Evolutionary conservation across 2,888 invertebrate genomes (phyloP).

Genomic region (Aspidapion aeneum): DNA sequence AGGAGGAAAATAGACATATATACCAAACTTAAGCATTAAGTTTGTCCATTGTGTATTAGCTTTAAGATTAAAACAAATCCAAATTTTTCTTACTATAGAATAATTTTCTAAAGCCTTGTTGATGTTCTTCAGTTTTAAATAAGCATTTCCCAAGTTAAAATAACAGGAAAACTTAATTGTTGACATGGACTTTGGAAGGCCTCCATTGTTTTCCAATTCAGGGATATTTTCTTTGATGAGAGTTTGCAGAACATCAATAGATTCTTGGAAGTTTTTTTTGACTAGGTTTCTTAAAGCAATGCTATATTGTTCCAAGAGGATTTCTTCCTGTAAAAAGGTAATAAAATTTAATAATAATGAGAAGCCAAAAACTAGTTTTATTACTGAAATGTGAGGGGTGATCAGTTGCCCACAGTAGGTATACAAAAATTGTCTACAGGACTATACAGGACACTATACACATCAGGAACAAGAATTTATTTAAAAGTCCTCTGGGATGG

Average conservation of each 20-base stretch:
- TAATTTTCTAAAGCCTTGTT: constrained; percentile 68
- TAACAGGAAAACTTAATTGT: constrained; percentile 80
- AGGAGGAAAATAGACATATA: no score
- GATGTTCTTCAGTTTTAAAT: constrained; percentile 55
- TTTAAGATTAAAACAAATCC: no score
- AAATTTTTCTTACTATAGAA: constrained; percentile 56
- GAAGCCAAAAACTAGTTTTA: no score
- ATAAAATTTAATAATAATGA: no score
- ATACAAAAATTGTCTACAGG: no score
- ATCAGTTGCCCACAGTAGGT: no score
- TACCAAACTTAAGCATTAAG: no score
- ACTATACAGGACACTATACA: no score
- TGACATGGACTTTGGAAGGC: constrained; percentile 57
- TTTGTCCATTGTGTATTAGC: no score
- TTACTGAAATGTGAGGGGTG: no score
- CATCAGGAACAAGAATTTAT: no score
- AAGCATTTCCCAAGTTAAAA: constrained; percentile 75
- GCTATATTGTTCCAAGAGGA: constrained; percentile 74
- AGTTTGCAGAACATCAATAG: constrained; percentile 64
- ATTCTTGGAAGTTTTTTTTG: constrained; percentile 61
- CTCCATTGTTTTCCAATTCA: constrained; percentile 53
- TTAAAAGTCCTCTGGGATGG: no score
- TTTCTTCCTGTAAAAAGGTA: constrained; percentile 61
- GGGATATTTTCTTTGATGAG: constrained; percentile 57
- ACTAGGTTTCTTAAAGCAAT: constrained; percentile 69